These are phyloP conservation scores for Sorex fumeus DNA, from an alignment of 2,113 vertebrate genomes.

Conservation along the genomic window DNA sequence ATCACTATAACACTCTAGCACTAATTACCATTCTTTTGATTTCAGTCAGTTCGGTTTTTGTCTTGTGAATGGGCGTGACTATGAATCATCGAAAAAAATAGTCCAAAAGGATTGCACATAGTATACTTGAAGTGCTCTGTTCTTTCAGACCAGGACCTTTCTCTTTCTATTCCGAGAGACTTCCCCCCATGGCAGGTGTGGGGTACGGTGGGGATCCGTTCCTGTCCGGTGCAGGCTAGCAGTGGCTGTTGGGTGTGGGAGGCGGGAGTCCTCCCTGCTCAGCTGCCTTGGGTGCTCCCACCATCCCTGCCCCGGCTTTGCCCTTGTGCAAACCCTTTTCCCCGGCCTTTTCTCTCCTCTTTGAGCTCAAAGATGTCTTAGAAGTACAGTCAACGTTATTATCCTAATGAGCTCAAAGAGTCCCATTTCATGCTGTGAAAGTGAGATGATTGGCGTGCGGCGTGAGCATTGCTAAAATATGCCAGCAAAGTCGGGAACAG, in stretches of 20 bases:
- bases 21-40: slow-evolving; percentile 41
- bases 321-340: slow-evolving; percentile 11
- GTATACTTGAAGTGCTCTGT: not conserved
- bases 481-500: slow-evolving; percentile 71
- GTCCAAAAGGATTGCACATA: not conserved
- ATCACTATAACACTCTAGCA: not conserved
- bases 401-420: slow-evolving; percentile 8
- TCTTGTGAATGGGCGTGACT: slow-evolving; percentile 10
- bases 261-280: not conserved
- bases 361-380: slow-evolving; percentile 44
- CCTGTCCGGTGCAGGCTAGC: not conserved
- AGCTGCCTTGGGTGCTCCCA: no score
- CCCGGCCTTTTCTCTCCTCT: slow-evolving; percentile 15
- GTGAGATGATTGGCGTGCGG: slow-evolving; percentile 63
- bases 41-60: slow-evolving; percentile 17
- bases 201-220: not conserved
- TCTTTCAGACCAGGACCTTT: not conserved
- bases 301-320: not conserved
- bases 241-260: not conserved
- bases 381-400: slow-evolving; percentile 27
- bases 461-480: slow-evolving; percentile 70
- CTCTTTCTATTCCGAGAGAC: not conserved
- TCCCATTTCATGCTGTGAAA: slow-evolving; percentile 50
- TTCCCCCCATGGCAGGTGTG: not conserved
- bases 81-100: slow-evolving; percentile 1